phyloP scores from a whole-genome alignment of 2,797 vertebrate species.

The Leucoraja ocellata region DNA sequence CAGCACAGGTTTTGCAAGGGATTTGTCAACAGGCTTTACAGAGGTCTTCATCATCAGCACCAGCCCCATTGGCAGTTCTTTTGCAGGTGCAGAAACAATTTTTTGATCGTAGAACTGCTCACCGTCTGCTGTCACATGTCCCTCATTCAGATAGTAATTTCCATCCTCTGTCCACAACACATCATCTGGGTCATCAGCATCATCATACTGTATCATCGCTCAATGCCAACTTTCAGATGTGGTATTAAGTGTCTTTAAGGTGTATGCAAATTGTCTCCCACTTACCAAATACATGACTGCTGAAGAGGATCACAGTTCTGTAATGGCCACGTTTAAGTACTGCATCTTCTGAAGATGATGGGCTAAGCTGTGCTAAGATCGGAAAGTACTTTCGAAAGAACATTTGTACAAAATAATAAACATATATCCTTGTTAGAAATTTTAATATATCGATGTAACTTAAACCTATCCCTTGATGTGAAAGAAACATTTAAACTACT shows the following conservation, averaged over 20 bases:
- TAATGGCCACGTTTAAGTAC: background rate
- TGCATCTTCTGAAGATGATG: background rate
- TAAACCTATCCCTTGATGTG: background rate
- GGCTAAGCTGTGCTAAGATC: background rate
- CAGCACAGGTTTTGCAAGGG: no score
- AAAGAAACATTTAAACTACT: background rate
- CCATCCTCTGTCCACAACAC: no score
- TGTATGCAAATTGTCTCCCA: background rate
- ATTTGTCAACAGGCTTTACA: no score
- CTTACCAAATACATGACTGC: background rate
- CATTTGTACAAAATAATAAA: background rate
- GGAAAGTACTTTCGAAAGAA: background rate
- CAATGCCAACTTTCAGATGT: background rate
- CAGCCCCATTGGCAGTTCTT: no score
- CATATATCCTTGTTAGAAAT: background rate
- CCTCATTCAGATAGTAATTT: no score
- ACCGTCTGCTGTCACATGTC: no score
- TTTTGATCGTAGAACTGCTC: no score
- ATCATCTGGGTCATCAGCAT: no score
- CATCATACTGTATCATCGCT: background rate
- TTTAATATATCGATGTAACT: background rate
- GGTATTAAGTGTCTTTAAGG: background rate
- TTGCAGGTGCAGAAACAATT: no score
- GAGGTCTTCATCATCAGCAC: no score
- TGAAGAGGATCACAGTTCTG: background rate